These are phyloP conservation scores for Protomyctophum bolini DNA, from an alignment of 2,113 vertebrate genomes.

Conservation along the genomic window DNA sequence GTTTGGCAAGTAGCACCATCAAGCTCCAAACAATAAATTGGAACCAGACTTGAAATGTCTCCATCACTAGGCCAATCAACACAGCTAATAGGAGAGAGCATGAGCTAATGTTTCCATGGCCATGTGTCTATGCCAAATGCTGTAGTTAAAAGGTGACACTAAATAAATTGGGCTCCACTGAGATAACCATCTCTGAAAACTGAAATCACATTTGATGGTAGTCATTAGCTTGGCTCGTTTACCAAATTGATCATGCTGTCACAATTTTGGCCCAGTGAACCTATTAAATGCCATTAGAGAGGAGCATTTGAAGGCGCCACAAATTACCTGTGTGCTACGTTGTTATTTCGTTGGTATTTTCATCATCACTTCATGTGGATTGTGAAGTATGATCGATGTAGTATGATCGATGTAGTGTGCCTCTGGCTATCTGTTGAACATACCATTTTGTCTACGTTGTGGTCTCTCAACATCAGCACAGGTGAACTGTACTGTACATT, in stretches of 20 bases:
- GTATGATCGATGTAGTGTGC: slow-evolving; percentile 1
- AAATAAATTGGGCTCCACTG: slow-evolving; percentile 75
- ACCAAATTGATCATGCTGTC: slow-evolving; percentile 78
- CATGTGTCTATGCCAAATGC: slow-evolving; percentile 70
- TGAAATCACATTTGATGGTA: slow-evolving; percentile 76
- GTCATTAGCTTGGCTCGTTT: slow-evolving; percentile 76
- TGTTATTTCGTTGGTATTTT: slow-evolving; percentile 49
- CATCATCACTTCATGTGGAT: slow-evolving; percentile 48
- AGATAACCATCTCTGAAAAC: slow-evolving; percentile 74
- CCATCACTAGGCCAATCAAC: slow-evolving; percentile 63
- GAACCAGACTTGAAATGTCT: slow-evolving; percentile 54
- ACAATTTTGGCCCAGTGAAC: slow-evolving; percentile 64
- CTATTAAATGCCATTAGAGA: slow-evolving; percentile 75
- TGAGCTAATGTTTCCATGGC: slow-evolving; percentile 59
- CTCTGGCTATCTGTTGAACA: background rate
- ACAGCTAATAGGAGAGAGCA: slow-evolving; percentile 56
- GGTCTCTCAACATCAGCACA: background rate
- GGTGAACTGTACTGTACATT: background rate
- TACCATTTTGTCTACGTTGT: too few relatives aligned
- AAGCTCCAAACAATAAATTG: slow-evolving; percentile 51
- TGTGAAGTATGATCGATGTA: slow-evolving; percentile 23
- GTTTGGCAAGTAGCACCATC: slow-evolving; percentile 45
- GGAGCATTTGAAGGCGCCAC: slow-evolving; percentile 55
- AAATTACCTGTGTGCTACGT: slow-evolving; percentile 63
- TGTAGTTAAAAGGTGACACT: slow-evolving; percentile 73